Conservation (phyloP, 2,113 vertebrate genomes). For the Lasiurus cinereus region DNA sequence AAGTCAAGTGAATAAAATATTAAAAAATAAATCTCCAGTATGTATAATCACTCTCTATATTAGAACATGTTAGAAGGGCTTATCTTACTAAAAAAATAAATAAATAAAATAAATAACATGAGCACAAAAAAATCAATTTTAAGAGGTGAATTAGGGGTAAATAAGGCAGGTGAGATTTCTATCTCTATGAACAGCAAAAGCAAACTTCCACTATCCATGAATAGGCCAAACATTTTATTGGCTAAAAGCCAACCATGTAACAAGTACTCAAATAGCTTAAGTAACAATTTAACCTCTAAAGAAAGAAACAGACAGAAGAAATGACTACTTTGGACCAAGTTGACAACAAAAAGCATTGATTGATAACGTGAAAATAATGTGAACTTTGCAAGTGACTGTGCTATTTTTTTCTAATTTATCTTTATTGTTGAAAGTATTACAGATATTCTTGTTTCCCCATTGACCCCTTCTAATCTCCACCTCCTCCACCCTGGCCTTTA, state of each 20-base stretch:
- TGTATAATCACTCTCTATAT: not conserved
- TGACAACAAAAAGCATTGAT: not conserved
- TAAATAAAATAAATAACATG: not conserved
- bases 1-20: constrained; percentile 24
- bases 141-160: not conserved
- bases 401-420: constrained; percentile 7
- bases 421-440: too few relatives aligned
- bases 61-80: not conserved
- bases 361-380: constrained; percentile 8
- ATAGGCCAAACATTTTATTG: not conserved
- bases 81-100: not conserved
- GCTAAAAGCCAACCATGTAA: not conserved
- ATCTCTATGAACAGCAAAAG: not conserved
- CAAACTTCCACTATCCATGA: not conserved
- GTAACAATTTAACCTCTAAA: constrained; percentile 23
- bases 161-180: not conserved
- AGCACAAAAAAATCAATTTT: too few relatives aligned
- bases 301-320: constrained; percentile 14
- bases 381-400: not conserved
- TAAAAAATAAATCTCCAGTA: not conserved
- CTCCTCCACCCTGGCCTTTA: too few relatives aligned
- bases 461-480: too few relatives aligned
- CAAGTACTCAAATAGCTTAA: constrained; percentile 20
- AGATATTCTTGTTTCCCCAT: too few relatives aligned
- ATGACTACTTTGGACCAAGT: not conserved